phyloP scores from a whole-genome alignment of 2,888 invertebrate genomes.

The Drosophila kambysellisi region DNA sequence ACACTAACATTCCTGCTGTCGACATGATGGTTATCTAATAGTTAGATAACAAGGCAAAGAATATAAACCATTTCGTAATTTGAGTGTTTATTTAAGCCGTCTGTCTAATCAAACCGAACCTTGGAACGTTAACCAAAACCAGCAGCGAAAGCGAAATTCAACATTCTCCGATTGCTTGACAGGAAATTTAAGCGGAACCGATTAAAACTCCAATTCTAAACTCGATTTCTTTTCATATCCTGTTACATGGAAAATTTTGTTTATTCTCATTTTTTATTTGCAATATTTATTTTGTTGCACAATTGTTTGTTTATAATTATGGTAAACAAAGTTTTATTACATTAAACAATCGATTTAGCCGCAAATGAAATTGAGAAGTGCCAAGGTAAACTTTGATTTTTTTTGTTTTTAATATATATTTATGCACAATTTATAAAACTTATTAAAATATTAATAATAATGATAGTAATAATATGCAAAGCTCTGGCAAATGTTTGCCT shows the following conservation, averaged over 20 bases:
- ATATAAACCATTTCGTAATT: not conserved
- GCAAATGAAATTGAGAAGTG: constrained; percentile 4
- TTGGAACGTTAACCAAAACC: not conserved
- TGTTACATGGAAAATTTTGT: too few species aligned
- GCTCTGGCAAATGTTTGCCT: constrained; percentile 19
- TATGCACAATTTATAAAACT: constrained; percentile 49
- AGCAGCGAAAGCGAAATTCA: not conserved
- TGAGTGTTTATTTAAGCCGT: not conserved
- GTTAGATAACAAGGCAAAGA: not conserved
- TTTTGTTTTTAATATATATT: constrained; percentile 21
- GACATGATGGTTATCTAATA: not conserved
- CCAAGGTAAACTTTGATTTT: not conserved
- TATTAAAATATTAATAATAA: constrained; percentile 17
- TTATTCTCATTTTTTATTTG: constrained; percentile 11
- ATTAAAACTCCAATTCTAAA: too few species aligned
- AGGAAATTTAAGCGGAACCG: not conserved
- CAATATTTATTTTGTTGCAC: constrained; percentile 12
- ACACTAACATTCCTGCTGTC: not conserved
- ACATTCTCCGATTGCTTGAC: not conserved
- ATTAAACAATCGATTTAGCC: not conserved
- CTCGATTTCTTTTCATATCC: too few species aligned
- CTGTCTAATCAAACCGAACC: not conserved
- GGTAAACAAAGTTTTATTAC: not conserved
- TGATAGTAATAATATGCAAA: constrained; percentile 18
- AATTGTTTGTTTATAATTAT: not conserved